A percentile compares a stretch with the other conserved stretches of the same genome.
Evolutionary conservation across 2,113 vertebrate species (phyloP).

Genomic region (Clarias macrocephalus): DNA sequence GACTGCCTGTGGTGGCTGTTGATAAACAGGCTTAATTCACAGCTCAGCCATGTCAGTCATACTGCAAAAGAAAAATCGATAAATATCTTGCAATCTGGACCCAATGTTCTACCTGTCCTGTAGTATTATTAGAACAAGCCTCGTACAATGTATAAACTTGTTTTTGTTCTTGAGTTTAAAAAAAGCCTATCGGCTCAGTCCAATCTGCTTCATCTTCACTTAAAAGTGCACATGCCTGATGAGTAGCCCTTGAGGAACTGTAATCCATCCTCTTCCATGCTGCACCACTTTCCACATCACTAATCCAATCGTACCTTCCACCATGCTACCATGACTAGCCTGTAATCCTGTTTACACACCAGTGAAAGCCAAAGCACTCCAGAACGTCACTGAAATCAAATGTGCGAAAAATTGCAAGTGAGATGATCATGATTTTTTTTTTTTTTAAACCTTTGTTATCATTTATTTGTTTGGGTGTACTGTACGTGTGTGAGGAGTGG

Average conservation of each 20-base stretch:
- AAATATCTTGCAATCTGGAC: not conserved
- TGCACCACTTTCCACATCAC: slow-evolving; percentile 67
- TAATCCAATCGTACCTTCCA: slow-evolving; percentile 75
- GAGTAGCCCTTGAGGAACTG: slow-evolving; percentile 64
- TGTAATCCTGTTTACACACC: slow-evolving; percentile 77
- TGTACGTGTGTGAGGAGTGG: no score
- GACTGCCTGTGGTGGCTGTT: not conserved
- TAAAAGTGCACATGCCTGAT: slow-evolving; percentile 55
- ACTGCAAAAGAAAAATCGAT: not conserved
- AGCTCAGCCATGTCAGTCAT: slow-evolving; percentile 13
- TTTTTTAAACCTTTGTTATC: slow-evolving; percentile 3
- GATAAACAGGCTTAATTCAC: not conserved
- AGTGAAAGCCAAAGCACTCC: slow-evolving; percentile 55
- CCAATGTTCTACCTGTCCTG: not conserved
- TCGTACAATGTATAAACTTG: not conserved
- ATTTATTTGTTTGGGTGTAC: slow-evolving; percentile 25
- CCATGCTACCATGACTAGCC: slow-evolving; percentile 70
- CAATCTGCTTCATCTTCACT: slow-evolving; percentile 28
- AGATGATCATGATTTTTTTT: slow-evolving; percentile 70
- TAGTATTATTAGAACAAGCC: slow-evolving; percentile 11
- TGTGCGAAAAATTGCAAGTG: slow-evolving; percentile 76
- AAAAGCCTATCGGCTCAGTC: not conserved
- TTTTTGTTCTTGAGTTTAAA: not conserved
- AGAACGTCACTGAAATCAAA: slow-evolving; percentile 68
- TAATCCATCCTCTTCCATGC: slow-evolving; percentile 72